Conservation (phyloP, 2,888 invertebrate genomes). For the Hyposoter didymator region DNA sequence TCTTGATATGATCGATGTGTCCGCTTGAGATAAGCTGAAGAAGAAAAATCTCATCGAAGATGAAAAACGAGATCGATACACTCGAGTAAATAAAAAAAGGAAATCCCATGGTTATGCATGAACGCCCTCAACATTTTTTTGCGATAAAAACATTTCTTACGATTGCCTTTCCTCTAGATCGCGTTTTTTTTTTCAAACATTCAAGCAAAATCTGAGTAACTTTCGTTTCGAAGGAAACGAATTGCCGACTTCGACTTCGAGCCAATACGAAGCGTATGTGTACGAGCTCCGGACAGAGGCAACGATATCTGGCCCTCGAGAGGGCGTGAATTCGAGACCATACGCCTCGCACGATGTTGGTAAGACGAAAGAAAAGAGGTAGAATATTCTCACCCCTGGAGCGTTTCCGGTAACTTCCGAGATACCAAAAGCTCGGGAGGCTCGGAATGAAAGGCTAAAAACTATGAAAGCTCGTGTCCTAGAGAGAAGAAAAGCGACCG, state of each 20-base stretch:
- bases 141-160: too few species aligned
- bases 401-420: slow-evolving; percentile 13
- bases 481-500: slow-evolving; percentile 17
- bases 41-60: slow-evolving; percentile 4
- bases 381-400: slow-evolving; percentile 1
- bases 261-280: background rate
- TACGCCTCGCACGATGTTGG: background rate
- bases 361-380: background rate
- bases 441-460: background rate
- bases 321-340: background rate
- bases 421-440: background rate
- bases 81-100: background rate
- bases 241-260: background rate
- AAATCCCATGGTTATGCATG: background rate
- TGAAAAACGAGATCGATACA: background rate
- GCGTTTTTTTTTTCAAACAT: background rate
- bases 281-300: background rate
- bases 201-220: background rate
- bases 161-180: background rate
- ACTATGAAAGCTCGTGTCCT: slow-evolving; percentile 32
- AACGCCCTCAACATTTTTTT: background rate
- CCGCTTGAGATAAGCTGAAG: background rate
- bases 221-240: background rate
- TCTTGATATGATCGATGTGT: slow-evolving; percentile 54
- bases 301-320: slow-evolving; percentile 19